Evolutionary conservation across 2,888 invertebrate species (phyloP).

Genomic region (Abrostola triplasia): DNA sequence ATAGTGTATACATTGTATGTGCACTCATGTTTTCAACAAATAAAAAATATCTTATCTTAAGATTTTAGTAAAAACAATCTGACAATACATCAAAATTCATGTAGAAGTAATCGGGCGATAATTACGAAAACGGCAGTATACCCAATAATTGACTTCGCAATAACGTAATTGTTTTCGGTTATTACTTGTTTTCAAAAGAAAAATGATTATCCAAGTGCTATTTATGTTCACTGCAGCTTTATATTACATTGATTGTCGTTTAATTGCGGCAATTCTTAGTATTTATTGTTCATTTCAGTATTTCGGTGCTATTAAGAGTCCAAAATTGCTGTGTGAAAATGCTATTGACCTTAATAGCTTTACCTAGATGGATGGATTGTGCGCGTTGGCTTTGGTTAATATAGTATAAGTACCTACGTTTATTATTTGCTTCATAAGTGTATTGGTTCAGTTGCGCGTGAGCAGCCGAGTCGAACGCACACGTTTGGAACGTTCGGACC

Average conservation of each 20-base stretch:
- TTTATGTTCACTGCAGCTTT: slow-evolving; percentile 37
- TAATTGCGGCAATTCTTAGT: slow-evolving; percentile 53
- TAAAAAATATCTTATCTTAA: no score
- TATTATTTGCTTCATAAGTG: slow-evolving; percentile 1
- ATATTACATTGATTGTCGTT: slow-evolving; percentile 48
- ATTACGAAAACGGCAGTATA: no score
- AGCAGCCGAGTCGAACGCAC: no score
- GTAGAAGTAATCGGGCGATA: no score
- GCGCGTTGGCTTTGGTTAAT: slow-evolving; percentile 1
- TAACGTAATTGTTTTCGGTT: slow-evolving; percentile 6
- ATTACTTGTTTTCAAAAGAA: slow-evolving; percentile 24
- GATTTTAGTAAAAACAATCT: no score
- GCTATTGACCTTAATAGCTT: slow-evolving; percentile 47
- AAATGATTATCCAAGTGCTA: slow-evolving; percentile 34
- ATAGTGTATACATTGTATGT: no score
- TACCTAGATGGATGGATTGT: slow-evolving; percentile 30
- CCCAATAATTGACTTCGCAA: neutral
- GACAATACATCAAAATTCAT: no score
- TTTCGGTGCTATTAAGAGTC: slow-evolving; percentile 45
- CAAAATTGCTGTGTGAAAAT: slow-evolving; percentile 41
- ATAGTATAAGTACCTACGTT: neutral
- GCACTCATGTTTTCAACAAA: no score
- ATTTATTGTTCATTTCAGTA: slow-evolving; percentile 54
- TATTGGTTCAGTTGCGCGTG: neutral
- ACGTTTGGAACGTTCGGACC: no score